Conservation (phyloP, 2,888 invertebrate species). For the Ochropleura plecta region DNA sequence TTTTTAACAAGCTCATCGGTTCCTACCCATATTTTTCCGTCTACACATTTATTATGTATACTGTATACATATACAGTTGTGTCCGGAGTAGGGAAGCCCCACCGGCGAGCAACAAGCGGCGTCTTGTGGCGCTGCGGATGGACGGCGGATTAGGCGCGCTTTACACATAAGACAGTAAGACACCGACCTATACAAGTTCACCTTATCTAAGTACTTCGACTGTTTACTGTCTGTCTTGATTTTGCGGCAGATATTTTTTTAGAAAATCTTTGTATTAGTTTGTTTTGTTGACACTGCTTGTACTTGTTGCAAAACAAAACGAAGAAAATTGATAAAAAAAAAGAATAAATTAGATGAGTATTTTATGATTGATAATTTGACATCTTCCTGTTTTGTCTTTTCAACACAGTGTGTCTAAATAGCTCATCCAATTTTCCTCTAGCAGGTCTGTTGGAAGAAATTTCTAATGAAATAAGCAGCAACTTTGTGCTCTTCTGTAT, state of each 20-base stretch:
- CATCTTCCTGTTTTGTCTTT: too few species aligned
- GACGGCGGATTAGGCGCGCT: slow-evolving; percentile 83
- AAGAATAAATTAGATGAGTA: too few species aligned
- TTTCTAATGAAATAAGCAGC: too few species aligned
- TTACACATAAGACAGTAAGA: slow-evolving; percentile 74
- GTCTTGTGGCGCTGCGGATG: slow-evolving; percentile 81
- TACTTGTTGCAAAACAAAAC: too few species aligned
- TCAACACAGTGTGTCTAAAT: too few species aligned
- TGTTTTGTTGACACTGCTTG: too few species aligned
- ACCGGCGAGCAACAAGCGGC: slow-evolving; percentile 84
- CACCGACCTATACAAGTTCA: slow-evolving; percentile 46
- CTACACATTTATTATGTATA: slow-evolving; percentile 20
- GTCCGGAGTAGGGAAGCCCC: slow-evolving; percentile 76
- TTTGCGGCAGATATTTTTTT: not conserved
- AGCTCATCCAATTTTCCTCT: too few species aligned
- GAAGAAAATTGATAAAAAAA: too few species aligned
- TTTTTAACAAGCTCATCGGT: not conserved
- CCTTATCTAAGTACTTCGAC: slow-evolving; percentile 36
- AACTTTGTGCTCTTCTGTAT: too few species aligned
- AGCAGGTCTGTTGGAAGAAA: too few species aligned
- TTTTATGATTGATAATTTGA: too few species aligned
- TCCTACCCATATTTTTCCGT: not conserved
- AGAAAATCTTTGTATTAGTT: not conserved
- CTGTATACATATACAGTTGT: slow-evolving; percentile 34
- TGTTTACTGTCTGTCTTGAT: slow-evolving; percentile 37